Percentiles rank a stretch among this genome's conserved stretches.
Evolutionary conservation across 2,113 vertebrate species (phyloP).

Genomic region (Vireo altiloquus): DNA sequence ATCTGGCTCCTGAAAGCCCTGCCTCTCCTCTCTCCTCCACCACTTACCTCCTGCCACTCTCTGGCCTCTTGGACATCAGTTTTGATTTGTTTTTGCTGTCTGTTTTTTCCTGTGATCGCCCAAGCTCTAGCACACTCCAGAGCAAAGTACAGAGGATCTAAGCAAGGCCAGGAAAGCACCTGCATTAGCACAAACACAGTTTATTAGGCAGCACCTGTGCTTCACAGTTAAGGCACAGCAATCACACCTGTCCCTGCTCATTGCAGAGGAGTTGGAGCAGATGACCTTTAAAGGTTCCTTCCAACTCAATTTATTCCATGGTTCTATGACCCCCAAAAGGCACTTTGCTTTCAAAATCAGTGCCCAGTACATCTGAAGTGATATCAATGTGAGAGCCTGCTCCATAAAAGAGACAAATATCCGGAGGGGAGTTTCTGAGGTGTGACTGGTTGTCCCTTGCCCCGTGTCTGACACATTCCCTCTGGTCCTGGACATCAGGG

Average conservation of each 20-base stretch:
- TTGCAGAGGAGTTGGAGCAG: not conserved
- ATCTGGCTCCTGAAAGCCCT: not conserved
- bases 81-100: not conserved
- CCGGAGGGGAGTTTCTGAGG: accelerated
- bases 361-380: not conserved
- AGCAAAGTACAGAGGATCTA: not conserved
- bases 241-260: not conserved
- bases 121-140: not conserved
- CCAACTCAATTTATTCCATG: not conserved
- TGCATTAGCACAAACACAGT: not conserved
- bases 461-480: not conserved
- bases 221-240: too few relatives aligned
- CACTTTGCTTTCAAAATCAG: accelerated
- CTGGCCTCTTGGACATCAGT: not conserved
- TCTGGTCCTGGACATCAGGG: not conserved
- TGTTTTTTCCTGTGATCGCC: not conserved
- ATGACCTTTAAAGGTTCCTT: not conserved
- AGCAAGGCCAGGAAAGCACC: not conserved
- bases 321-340: not conserved
- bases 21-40: not conserved
- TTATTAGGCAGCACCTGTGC: not conserved
- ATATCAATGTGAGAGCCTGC: not conserved
- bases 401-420: not conserved
- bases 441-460: not conserved
- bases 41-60: not conserved